These are phyloP conservation scores for Megaptera novaeangliae DNA, from an alignment of 2,113 vertebrate genomes.

Conservation along the genomic window DNA sequence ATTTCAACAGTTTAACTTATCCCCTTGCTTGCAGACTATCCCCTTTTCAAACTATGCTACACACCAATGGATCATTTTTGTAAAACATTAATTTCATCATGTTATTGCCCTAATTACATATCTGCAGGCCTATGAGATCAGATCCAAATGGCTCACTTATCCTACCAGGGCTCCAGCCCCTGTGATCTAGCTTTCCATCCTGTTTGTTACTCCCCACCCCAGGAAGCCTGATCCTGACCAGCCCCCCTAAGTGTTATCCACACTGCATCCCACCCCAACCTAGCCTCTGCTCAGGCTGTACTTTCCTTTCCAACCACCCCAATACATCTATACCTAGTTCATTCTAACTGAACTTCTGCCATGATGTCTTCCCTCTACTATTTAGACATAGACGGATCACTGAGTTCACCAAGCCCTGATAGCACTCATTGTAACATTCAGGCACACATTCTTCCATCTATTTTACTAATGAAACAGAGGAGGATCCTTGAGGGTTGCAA, in stretches of 20 bases:
- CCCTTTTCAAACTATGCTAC: background rate
- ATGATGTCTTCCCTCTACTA: background rate
- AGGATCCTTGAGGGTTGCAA: background rate
- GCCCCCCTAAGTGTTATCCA: background rate
- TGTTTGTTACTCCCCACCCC: background rate
- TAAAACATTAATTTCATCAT: background rate
- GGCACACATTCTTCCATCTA: background rate
- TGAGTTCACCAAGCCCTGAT: background rate
- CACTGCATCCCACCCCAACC: background rate
- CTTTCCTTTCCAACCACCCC: slow-evolving; percentile 2
- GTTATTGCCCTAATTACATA: background rate
- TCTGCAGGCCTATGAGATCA: background rate
- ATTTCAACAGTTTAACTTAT: background rate
- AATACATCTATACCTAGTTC: background rate
- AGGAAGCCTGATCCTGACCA: background rate
- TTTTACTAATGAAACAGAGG: slow-evolving; percentile 1
- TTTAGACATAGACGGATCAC: background rate
- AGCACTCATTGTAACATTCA: background rate
- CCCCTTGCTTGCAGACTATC: background rate
- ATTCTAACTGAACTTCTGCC: background rate
- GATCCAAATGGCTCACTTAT: background rate
- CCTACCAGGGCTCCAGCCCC: background rate
- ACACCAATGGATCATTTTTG: background rate
- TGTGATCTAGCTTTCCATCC: background rate
- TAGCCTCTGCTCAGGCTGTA: background rate